Evolutionary conservation across 2,113 vertebrate species (phyloP), one percentile per base, ranked within the genome.

Genomic region (Oryzias celebensis): DNA sequence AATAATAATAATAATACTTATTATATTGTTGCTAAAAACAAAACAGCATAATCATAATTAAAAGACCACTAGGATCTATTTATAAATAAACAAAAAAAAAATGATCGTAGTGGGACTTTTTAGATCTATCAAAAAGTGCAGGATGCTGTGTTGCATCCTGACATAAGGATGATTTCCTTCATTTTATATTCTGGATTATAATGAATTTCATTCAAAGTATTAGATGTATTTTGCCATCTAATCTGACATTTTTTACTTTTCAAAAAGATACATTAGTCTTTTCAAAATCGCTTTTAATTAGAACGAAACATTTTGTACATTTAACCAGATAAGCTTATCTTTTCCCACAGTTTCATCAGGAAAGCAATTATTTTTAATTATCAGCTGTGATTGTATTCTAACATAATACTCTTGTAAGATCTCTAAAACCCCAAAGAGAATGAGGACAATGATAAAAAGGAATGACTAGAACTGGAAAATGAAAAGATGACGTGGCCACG

Each of bases 391-490:
- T 36, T 20, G n/a, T 28, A 28, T 28, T 18, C 44, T 20, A 36
- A 36, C 36, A 36, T 15, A 57, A 17, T 24, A 57, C 15, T 14
- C 7, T 4, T 41, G 12, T 18, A 31, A 58, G 44, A 48, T 49
- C 18, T 52, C 4, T 12, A 20, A 22, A 20, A 60, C 44, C 44
- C 47, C 53, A 13, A 26, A 49, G 17, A 22, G 58, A 64, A 58
- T 5, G 18, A 31, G 51, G 20, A 52, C 53, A 61, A 20, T 52
- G 22, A 58, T 64, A 36, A 28, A 18, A 58, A 44, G 24, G 42
- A 2, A 3, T 23, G 22, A 53, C 28, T 23, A 3, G 4, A 46
- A 15, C 24, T 36, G 8, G 36, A 36, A 36, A 2, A 36, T 36
- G 36, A 12, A 36, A 36, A 36, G 36, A 36, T 12, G 36, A 36